Evolutionary conservation across 2,113 vertebrate genomes (phyloP), one percentile per base, ranked within the genome.

Genomic region (Brachionichthys hirsutus): DNA sequence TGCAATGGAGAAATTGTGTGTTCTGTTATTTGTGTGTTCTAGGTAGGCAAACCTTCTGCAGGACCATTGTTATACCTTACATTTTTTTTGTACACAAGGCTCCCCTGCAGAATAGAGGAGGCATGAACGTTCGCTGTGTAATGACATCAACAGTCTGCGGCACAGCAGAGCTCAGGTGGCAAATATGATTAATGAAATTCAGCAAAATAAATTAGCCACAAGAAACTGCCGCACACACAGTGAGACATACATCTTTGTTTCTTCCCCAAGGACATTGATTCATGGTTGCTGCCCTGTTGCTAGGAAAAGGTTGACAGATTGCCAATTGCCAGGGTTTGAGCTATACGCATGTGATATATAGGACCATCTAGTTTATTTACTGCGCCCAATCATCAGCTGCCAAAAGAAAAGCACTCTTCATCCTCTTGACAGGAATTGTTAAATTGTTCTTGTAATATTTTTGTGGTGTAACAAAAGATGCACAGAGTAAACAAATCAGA

Each of bases 331-430:
- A 68, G 20, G 18, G 44, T 45, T 59, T 60, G 52, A 68, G 70
- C 57, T 57, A 78, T 59, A 75, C 69, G 77, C n/a, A n/a, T 69
- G 69, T 77, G 68, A 78, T 57, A 49, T 70, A 68, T 46, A 63
- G 36, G 52, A 67, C 20, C 17, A 67, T 46, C 55, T 49, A 52
- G 18, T 48, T 75, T 70, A 55, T 75, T 84, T 80, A 80, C 82
- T 74, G 75, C 54, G 43, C 18, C n/a, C 15, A 49, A 46, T 61
- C 54, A 24, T 73, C 38, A 70, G 69, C 61, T 60, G 62, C 80
- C 80, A 78, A 19, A 54, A 60, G 24, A 55, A 71, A 85, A 80
- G 54, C 58, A 55, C 20, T 13, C 53, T 60, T 9, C 42, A 41
- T 59, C 57, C 34, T 43, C 22, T 14, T 67, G 73, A 69, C 63